Percentiles rank a stretch among this genome's conserved stretches.
Evolutionary conservation across 1,140 invertebrate species (phyloP).

Genomic region (Neodiprion lecontei): DNA sequence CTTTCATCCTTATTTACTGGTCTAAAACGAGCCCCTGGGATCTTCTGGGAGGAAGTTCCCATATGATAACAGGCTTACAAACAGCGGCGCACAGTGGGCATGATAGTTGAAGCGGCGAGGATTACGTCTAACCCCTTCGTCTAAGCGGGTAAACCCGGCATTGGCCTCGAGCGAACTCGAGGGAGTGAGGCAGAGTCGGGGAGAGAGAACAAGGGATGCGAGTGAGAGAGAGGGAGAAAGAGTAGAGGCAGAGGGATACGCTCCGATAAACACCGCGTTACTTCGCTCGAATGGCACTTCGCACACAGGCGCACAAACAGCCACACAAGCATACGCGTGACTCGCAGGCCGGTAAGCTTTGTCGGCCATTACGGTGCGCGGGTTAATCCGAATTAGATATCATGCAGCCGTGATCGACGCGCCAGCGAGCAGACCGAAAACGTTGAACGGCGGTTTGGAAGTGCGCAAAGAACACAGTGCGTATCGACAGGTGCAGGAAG

Average conservation of each 20-base stretch:
- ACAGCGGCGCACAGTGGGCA: conserved; percentile 29
- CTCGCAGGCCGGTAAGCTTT: conserved; percentile 33
- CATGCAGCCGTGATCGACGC: not conserved
- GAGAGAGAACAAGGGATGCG: conserved; percentile 12
- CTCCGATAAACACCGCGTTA: conserved; percentile 56
- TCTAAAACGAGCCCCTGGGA: not conserved
- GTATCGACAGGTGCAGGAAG: no score
- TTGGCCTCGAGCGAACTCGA: not conserved
- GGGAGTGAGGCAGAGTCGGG: conserved; percentile 12
- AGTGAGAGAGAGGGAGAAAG: conserved; percentile 26
- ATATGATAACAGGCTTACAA: conserved; percentile 35
- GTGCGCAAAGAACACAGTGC: no score
- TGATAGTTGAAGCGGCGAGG: conserved; percentile 39
- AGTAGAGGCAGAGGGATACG: conserved; percentile 41
- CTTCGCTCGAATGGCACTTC: conserved; percentile 47
- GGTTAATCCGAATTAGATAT: conserved; percentile 38
- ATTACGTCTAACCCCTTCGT: conserved; percentile 45
- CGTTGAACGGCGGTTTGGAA: no score
- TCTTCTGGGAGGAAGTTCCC: not conserved
- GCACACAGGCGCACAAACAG: conserved; percentile 24
- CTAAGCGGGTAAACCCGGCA: conserved; percentile 42
- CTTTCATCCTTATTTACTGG: no score
- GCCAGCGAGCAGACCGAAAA: no score
- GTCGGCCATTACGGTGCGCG: conserved; percentile 28
- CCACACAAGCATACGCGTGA: conserved; percentile 23